Evolutionary conservation across 2,113 vertebrate species (phyloP).

Genomic region (Steatornis caripensis): DNA sequence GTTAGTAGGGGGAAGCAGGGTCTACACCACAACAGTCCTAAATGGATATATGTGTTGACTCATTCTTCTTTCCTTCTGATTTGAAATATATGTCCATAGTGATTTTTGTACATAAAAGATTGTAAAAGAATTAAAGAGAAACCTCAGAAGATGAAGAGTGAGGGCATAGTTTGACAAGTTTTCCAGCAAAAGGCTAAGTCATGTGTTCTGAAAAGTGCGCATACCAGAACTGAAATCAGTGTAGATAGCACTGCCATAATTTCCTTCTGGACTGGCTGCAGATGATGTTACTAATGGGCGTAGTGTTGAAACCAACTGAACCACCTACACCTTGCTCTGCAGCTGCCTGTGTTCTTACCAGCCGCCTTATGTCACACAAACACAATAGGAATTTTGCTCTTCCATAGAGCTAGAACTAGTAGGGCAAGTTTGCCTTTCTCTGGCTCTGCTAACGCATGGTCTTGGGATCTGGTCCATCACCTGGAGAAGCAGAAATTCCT

Average conservation of each 20-base stretch:
- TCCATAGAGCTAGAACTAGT: neutral
- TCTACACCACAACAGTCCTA: too few relatives aligned
- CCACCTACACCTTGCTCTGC: neutral
- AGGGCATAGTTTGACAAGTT: neutral
- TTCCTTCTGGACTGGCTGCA: neutral
- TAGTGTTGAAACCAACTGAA: neutral
- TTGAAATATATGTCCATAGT: neutral
- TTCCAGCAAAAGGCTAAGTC: neutral
- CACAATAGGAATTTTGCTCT: neutral
- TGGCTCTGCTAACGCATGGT: neutral
- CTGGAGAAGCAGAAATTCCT: neutral
- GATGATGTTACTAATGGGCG: neutral
- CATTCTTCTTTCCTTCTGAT: neutral
- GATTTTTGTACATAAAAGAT: neutral
- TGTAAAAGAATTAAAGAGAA: neutral
- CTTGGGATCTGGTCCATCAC: neutral
- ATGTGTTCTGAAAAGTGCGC: neutral
- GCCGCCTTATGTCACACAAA: neutral
- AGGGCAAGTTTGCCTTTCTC: neutral
- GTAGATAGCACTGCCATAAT: neutral
- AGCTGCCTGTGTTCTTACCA: neutral
- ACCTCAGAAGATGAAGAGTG: neutral
- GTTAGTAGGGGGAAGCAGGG: too few relatives aligned
- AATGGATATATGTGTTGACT: neutral
- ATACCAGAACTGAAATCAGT: neutral